These are phyloP conservation scores for Frankliniella intonsa DNA, from an alignment of 2,888 invertebrate genomes.

Conservation along the genomic window DNA sequence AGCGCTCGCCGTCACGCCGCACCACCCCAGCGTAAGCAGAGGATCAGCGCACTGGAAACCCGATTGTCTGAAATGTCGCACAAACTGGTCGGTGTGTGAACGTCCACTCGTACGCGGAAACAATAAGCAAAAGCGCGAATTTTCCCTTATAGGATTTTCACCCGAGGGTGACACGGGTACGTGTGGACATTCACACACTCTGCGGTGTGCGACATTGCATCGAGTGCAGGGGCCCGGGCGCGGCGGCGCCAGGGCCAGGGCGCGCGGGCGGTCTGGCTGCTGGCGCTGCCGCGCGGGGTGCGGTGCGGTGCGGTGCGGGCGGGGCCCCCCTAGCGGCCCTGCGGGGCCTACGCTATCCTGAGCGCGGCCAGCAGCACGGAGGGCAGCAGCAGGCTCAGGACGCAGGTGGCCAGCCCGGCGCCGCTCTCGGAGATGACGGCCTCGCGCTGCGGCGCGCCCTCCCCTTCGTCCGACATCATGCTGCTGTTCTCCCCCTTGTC, in stretches of 20 bases:
- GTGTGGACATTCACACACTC: not conserved
- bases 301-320: no score
- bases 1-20: not conserved
- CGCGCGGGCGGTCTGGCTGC: no score
- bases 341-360: constrained; percentile 27
- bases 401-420: not conserved
- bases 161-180: not conserved
- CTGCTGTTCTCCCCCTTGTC: constrained; percentile 46
- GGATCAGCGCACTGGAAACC: not conserved
- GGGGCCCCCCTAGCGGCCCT: no score
- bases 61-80: no score
- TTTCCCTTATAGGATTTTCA: no score
- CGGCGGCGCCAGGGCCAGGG: no score
- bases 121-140: no score
- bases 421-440: constrained; percentile 38
- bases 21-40: no score
- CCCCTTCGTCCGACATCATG: constrained; percentile 46
- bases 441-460: constrained; percentile 45
- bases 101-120: no score
- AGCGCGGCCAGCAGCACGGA: not conserved
- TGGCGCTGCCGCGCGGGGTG: no score
- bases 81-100: not conserved
- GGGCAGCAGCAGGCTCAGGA: constrained; percentile 3
- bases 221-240: not conserved
- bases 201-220: not conserved